Base-by-base conservation (phyloP, 2,797 vertebrate genomes). In the Sebastes matsubarae region DNA sequence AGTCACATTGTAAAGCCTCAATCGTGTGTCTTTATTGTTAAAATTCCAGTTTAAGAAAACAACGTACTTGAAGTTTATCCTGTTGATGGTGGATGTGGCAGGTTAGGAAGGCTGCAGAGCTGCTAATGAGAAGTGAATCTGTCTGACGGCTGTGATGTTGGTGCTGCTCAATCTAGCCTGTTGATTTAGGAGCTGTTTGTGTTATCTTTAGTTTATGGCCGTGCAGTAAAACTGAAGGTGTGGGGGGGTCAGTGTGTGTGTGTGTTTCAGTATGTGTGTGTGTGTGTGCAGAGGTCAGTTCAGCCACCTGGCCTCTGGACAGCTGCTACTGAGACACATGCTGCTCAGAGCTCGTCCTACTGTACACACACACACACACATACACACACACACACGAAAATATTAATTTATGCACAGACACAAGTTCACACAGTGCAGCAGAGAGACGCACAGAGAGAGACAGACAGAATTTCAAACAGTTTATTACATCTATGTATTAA, bases 171-270 rank as follows among this genome's bases (percentile, higher is more conserved):
- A 84, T 88, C 84, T 75, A 64, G 70, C 9, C 78, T 93, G 91
- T 93, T 94, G 92, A 92, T 93, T 92, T 94, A 93, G 86, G 79
- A 88, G 82, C 82, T 80, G 85, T 89, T 92, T 92, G 92, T 93
- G 90, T 93, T 93, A 86, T 92, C 92, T 92, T 91, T 89, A 84
- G 87, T 94, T 94, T 93, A 94, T 90, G 80, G 85, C 89, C 82
- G 65, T 8, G 88, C 90, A 83, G 85, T 94, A 92, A 94, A 94
- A 85, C 77, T 86, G 57, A 84, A 91, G 88, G 75, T 93, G 89
- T 84, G 72, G 50, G 79, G 38, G 86, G 38, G 86, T 80, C 60
- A 59, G 73, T 67, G 54, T 75, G 77, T 46, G 77, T 46, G 42
- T 61, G 65, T 58, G 65, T 75, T 42, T 42, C 38, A 42, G 42